phyloP scores from a whole-genome alignment of 2,113 vertebrate species.

The Phalacrocorax pelagicus region DNA sequence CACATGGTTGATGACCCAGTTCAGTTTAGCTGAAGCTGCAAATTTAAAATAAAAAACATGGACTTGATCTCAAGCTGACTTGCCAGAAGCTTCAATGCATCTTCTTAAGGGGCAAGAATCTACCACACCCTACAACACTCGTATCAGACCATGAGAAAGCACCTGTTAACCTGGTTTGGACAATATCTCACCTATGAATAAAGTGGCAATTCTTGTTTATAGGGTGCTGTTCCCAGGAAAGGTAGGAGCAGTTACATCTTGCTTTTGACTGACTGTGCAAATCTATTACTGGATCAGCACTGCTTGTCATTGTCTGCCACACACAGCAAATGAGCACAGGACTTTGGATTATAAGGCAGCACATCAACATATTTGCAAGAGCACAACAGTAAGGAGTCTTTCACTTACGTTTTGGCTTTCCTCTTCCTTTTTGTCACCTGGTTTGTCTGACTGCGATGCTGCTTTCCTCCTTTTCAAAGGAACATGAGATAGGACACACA shows the following conservation, averaged over 20 bases:
- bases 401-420: slow-evolving; percentile 92
- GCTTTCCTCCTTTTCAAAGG: slow-evolving; percentile 90
- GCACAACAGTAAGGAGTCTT: background rate
- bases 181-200: background rate
- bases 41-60: background rate
- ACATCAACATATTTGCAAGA: background rate
- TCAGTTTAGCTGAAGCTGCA: background rate
- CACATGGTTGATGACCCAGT: background rate
- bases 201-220: background rate
- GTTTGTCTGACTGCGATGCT: slow-evolving; percentile 93
- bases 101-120: background rate
- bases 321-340: background rate
- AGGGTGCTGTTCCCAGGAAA: background rate
- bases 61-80: background rate
- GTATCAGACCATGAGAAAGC: background rate
- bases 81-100: background rate
- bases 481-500: background rate
- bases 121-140: background rate
- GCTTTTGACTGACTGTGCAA: background rate
- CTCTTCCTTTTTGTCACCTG: slow-evolving; percentile 88
- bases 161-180: background rate
- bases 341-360: background rate
- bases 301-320: background rate
- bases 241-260: background rate
- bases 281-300: background rate